Evolutionary conservation across 1,140 invertebrate species (phyloP).

Genomic region (Zaprionus tsacasi): DNA sequence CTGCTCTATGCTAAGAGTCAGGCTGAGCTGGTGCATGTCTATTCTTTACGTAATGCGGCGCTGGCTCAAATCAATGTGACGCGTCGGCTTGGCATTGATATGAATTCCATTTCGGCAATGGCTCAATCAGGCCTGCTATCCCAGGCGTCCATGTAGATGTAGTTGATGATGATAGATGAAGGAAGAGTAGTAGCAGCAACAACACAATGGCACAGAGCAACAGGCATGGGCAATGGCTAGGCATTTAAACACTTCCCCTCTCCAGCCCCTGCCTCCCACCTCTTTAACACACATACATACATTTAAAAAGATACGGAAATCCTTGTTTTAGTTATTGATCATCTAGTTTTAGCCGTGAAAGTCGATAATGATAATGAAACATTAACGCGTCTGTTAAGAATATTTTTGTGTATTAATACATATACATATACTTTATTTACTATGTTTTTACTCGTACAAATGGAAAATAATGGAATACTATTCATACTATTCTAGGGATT

Average conservation of each 20-base stretch:
- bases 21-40: conserved; percentile 94
- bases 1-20: conserved; percentile 92
- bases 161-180: not conserved
- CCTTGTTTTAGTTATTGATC: conserved; percentile 56
- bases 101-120: conserved; percentile 77
- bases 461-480: not conserved
- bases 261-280: not conserved
- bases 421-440: not conserved
- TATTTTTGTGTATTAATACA: conserved; percentile 29
- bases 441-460: not conserved
- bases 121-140: conserved; percentile 53
- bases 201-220: conserved; percentile 3
- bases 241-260: not conserved
- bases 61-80: conserved; percentile 93
- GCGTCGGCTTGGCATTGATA: conserved; percentile 89
- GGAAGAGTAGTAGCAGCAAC: not conserved
- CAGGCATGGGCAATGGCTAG: not conserved
- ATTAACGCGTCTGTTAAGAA: conserved; percentile 20
- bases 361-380: conserved; percentile 30
- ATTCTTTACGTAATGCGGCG: conserved; percentile 93
- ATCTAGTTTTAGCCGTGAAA: conserved; percentile 48
- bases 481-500: not conserved
- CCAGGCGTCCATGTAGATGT: conserved; percentile 41
- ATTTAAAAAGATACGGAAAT: conserved; percentile 26
- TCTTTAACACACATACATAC: conserved; percentile 11